These are phyloP conservation scores for Pyrocephalus nanus DNA, from an alignment of 2,797 vertebrate genomes.

Conservation along the genomic window DNA sequence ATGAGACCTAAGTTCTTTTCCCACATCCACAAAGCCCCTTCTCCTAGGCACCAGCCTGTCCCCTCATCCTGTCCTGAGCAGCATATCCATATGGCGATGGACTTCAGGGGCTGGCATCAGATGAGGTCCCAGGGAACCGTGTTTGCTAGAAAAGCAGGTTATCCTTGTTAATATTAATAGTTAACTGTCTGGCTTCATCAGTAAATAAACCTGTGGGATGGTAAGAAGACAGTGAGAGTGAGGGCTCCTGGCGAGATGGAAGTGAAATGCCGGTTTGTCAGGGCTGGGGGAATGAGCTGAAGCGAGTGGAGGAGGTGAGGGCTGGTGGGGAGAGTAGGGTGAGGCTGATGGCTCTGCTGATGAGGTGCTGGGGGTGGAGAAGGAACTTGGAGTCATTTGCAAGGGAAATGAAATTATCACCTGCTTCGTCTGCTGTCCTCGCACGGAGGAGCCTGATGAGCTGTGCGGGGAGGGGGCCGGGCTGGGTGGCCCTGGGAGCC, in stretches of 20 bases:
- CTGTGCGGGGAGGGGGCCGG: neutral
- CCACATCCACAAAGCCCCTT: neutral
- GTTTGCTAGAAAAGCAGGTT: neutral
- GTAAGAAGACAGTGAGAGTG: neutral
- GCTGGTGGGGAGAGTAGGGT: neutral
- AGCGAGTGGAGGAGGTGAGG: neutral
- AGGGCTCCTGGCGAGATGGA: neutral
- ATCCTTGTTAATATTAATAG: neutral
- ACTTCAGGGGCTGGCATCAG: neutral
- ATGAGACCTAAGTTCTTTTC: neutral
- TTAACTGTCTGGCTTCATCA: neutral
- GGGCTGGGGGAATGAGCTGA: neutral
- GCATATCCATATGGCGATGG: fast-evolving
- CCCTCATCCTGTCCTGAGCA: neutral
- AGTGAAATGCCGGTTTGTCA: neutral
- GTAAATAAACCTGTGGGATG: neutral
- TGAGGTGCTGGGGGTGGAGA: neutral
- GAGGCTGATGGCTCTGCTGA: slow-evolving; percentile 12
- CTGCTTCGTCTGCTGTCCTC: neutral
- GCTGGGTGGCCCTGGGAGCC: neutral
- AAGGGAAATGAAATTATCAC: slow-evolving; percentile 71
- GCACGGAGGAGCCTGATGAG: slow-evolving; percentile 15
- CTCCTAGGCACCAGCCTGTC: neutral
- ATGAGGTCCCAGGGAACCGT: fast-evolving
- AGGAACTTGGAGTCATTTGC: slow-evolving; percentile 57